Evolutionary conservation across 2,113 vertebrate species (phyloP), one percentile per base, ranked within the genome.

Genomic region (Urocynchramus pylzowi): DNA sequence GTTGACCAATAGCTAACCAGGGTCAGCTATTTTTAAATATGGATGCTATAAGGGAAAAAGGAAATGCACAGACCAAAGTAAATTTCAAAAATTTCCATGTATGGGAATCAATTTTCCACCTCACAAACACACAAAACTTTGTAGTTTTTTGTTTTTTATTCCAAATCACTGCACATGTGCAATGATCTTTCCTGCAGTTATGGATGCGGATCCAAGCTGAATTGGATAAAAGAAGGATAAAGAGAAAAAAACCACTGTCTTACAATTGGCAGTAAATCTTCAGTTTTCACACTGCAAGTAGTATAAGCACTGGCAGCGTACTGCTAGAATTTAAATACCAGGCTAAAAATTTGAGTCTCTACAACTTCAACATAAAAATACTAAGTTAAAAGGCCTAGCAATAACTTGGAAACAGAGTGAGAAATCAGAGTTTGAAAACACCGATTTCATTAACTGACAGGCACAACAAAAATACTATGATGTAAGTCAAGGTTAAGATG

Each of bases 11-110:
- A 88, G 64, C 84, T 73, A 68, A 49, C 14, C 74, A 80, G 27
- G 59, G 57, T 76, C 59, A 64, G 81, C 47, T 90, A 90, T 92
- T 96, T 96, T 94, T 91, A 97, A 95, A 56, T 57, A 77, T 31
- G 28, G 78, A 80, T 74, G 27, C 63, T 88, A 47, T 39, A 83
- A 85, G 80, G 54, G 63, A 87, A 73, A 81, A 87, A 73, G 53
- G 56, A 85, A 95, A 90, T 28, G 45, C 67, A 92, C 11, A 83
- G 78, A 80, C 33, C 2, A 2, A 83, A 90, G n/a, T 24, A 88
- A 87, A 83, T 70, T 75, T 41, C 54, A 88, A 86, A 80, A 54
- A 41, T 64, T 63, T 63, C 75, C 71, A 83, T 41, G 24, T 53
- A 87, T 2, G 23, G 56, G 61, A 95, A 28, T 50, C 33, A 71